Evolutionary conservation across 2,113 vertebrate genomes (phyloP).

Genomic region (Epinephelus moara): DNA sequence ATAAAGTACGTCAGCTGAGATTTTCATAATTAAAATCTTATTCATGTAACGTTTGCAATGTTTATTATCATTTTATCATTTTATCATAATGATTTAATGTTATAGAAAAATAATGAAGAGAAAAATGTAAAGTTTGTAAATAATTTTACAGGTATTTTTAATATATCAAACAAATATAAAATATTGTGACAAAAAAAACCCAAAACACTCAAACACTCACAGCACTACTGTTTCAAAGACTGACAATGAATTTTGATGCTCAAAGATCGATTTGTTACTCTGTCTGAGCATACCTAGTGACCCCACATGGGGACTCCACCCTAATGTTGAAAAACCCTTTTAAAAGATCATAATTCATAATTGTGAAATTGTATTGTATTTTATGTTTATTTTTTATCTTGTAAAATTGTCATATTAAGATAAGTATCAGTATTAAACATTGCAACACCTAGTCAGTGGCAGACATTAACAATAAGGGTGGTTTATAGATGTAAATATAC

Average conservation of each 20-base stretch:
- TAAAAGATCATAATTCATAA: neutral
- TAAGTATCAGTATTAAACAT: neutral
- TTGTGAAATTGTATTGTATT: neutral
- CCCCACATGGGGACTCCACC: neutral
- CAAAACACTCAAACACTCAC: no score
- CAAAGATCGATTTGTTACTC: neutral
- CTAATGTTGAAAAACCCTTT: neutral
- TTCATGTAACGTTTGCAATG: no score
- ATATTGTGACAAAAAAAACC: neutral
- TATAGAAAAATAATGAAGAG: neutral
- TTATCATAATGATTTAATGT: neutral
- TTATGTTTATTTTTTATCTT: neutral
- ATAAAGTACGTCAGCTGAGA: neutral
- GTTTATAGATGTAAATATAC: neutral
- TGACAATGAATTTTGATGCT: neutral
- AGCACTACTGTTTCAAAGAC: no score
- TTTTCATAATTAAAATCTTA: neutral
- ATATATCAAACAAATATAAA: neutral
- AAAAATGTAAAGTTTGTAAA: no score
- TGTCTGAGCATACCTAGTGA: neutral
- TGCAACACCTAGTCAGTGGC: neutral
- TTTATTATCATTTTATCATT: neutral
- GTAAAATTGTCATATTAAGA: neutral
- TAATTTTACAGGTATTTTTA: no score
- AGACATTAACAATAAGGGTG: neutral